phyloP scores from a whole-genome alignment of 2,888 invertebrate genomes.

The Oeneis ivallda region DNA sequence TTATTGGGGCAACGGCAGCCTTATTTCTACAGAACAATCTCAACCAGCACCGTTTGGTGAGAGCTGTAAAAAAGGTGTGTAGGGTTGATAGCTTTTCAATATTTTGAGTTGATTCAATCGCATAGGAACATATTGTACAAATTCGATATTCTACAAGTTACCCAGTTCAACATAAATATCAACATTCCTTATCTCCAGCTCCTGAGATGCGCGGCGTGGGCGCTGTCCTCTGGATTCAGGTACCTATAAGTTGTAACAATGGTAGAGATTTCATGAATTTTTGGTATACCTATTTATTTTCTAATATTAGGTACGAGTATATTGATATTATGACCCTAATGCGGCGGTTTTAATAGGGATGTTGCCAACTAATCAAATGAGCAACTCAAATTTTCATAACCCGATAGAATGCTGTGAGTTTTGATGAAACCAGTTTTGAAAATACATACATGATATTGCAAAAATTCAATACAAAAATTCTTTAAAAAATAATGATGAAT shows the following conservation, averaged over 20 bases:
- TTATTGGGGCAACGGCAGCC: no score
- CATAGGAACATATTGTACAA: not conserved
- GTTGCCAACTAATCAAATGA: no score
- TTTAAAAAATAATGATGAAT: no score
- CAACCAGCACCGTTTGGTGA: not conserved
- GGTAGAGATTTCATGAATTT: slow-evolving; percentile 7
- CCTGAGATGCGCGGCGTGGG: slow-evolving; percentile 73
- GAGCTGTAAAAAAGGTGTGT: no score
- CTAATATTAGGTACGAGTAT: not conserved
- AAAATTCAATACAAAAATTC: no score
- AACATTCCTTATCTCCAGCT: slow-evolving; percentile 63
- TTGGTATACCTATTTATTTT: not conserved
- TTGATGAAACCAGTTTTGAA: no score
- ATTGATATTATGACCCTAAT: no score
- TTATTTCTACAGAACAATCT: not conserved
- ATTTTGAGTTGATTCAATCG: not conserved
- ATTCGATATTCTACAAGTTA: slow-evolving; percentile 4
- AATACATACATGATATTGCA: no score
- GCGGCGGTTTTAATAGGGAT: no score
- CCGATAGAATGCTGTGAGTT: no score
- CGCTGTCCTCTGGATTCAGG: slow-evolving; percentile 56
- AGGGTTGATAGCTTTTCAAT: no score
- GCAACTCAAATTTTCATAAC: no score
- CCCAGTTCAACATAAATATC: slow-evolving; percentile 46
- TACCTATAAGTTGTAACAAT: slow-evolving; percentile 40